Percentiles rank a stretch among this genome's conserved stretches.
Conservation (phyloP, 1,140 invertebrate species). For the Diabrotica undecimpunctata region DNA sequence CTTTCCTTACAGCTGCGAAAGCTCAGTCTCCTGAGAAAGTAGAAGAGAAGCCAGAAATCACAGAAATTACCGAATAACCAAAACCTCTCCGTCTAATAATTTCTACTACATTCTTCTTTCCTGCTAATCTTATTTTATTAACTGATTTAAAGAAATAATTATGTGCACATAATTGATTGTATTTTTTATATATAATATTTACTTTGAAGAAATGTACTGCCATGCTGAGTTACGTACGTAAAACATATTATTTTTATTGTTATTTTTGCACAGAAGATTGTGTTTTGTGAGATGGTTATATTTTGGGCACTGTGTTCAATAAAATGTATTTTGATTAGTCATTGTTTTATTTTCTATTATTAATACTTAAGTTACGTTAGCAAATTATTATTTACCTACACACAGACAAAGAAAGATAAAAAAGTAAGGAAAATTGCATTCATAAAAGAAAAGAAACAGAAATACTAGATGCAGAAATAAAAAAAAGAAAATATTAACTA, state of each 20-base stretch:
- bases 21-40: constrained; percentile 28
- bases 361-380: too few relatives aligned
- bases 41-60: constrained; percentile 42
- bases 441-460: too few relatives aligned
- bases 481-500: too few relatives aligned
- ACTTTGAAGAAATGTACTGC: constrained; percentile 6
- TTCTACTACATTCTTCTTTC: constrained; percentile 18
- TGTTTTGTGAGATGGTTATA: constrained; percentile 10
- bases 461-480: too few relatives aligned
- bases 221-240: not conserved
- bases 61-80: constrained; percentile 40
- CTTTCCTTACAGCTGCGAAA: constrained; percentile 38
- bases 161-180: constrained; percentile 27
- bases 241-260: not conserved
- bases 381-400: too few relatives aligned
- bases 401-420: too few relatives aligned
- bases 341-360: constrained; percentile 24
- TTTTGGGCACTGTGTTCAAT: constrained; percentile 26
- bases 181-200: constrained; percentile 21
- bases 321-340: constrained; percentile 27
- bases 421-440: too few relatives aligned
- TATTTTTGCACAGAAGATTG: constrained; percentile 1
- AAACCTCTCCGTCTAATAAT: constrained; percentile 22
- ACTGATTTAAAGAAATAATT: constrained; percentile 8
- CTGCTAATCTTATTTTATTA: constrained; percentile 2